A percentile compares a stretch with the other conserved stretches of the same genome.
These are phyloP conservation scores for Gavia stellata DNA, from an alignment of 2,113 vertebrate species.

Conservation along the genomic window DNA sequence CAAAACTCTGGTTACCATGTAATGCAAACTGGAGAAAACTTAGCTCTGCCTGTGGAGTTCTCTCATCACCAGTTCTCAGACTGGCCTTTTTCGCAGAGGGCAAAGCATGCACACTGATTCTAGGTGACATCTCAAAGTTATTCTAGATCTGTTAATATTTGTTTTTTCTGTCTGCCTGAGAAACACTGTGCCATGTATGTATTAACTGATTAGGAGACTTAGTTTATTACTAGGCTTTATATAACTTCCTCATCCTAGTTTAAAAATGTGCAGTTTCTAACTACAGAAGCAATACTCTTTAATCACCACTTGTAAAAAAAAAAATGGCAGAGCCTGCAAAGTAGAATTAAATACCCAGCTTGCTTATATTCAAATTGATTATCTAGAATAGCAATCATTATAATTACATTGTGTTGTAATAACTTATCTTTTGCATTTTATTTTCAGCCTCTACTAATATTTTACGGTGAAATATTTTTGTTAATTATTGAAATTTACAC, in stretches of 20 bases:
- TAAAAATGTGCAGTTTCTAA: neutral
- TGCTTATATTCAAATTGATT: neutral
- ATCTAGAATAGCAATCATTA: neutral
- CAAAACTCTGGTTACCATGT: neutral
- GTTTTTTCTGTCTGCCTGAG: neutral
- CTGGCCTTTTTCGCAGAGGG: neutral
- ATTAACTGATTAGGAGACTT: neutral
- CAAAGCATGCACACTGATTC: neutral
- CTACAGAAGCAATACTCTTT: neutral
- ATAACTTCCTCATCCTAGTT: neutral
- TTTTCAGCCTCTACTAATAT: neutral
- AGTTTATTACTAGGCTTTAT: neutral
- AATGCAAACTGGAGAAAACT: neutral
- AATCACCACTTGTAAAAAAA: neutral
- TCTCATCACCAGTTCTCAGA: neutral
- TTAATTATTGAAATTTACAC: neutral
- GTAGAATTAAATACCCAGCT: neutral
- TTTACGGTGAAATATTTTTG: neutral
- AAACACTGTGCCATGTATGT: neutral
- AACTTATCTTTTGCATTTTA: neutral
- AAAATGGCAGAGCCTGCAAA: neutral
- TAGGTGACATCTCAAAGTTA: neutral
- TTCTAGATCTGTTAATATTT: neutral
- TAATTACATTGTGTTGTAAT: neutral
- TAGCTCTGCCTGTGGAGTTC: neutral